Evolutionary conservation across 1,140 invertebrate species (phyloP).

Genomic region (Trachymyrmex septentrionalis): DNA sequence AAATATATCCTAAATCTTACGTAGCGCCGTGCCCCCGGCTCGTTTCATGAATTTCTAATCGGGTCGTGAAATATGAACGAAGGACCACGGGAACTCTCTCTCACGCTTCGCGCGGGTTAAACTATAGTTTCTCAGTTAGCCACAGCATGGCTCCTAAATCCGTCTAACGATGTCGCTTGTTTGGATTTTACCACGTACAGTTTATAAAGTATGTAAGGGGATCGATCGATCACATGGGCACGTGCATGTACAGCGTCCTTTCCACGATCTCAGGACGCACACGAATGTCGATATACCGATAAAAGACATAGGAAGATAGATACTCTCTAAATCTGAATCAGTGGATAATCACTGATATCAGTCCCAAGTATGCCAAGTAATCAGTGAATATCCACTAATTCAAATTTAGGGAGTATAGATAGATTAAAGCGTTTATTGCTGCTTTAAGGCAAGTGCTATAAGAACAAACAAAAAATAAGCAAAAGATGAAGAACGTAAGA

Average conservation of each 20-base stretch:
- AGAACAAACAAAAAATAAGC: too few species aligned
- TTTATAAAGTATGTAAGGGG: slow-evolving; percentile 47
- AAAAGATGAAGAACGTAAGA: too few species aligned
- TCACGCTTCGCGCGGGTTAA: neutral
- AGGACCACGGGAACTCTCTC: neutral
- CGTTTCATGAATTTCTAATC: slow-evolving; percentile 47
- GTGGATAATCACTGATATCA: too few species aligned
- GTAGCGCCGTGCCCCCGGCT: neutral
- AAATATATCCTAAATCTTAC: slow-evolving; percentile 20
- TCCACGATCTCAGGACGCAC: slow-evolving; percentile 23
- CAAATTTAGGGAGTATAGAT: too few species aligned
- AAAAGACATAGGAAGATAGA: slow-evolving; percentile 29
- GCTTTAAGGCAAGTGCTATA: too few species aligned
- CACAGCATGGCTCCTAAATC: slow-evolving; percentile 32
- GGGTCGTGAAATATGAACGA: slow-evolving; percentile 11
- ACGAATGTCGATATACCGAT: slow-evolving; percentile 59
- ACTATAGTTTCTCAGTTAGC: slow-evolving; percentile 31
- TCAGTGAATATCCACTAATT: too few species aligned
- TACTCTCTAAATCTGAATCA: too few species aligned
- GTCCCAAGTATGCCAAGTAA: too few species aligned
- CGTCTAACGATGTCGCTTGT: slow-evolving; percentile 52
- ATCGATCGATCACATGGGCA: slow-evolving; percentile 21
- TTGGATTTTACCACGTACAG: slow-evolving; percentile 44
- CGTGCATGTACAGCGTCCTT: neutral
- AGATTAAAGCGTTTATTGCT: too few species aligned